phyloP scores from a whole-genome alignment of 2,797 vertebrate genomes.

The Sitta carolinensis region DNA sequence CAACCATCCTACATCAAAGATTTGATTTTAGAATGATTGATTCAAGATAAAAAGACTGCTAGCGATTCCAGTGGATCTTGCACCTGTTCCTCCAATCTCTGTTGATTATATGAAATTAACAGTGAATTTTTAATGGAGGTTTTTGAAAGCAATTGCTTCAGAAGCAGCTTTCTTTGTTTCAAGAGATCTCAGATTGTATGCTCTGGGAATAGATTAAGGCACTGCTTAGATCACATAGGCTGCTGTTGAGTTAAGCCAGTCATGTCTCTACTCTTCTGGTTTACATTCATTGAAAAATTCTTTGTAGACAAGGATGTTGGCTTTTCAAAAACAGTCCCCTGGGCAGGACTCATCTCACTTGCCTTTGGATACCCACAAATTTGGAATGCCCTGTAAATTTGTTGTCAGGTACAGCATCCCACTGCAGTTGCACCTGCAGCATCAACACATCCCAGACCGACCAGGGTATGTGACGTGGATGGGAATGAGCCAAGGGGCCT shows the following conservation, averaged over 20 bases:
- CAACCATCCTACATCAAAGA: not conserved
- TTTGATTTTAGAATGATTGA: not conserved
- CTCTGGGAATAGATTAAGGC: not conserved
- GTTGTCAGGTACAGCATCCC: not conserved
- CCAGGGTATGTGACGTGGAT: not conserved
- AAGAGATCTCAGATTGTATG: not conserved
- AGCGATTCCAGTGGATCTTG: not conserved
- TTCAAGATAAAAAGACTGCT: not conserved
- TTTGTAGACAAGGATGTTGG: not conserved
- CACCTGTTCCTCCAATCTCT: not conserved
- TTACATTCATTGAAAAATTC: not conserved
- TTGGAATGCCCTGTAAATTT: not conserved
- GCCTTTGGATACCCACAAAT: not conserved
- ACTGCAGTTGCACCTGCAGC: not conserved
- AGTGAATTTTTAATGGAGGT: conserved; percentile 17
- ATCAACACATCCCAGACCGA: accelerated
- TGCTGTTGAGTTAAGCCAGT: not conserved
- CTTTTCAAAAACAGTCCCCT: not conserved
- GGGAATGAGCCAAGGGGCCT: not conserved
- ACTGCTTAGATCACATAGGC: not conserved
- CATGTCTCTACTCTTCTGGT: not conserved
- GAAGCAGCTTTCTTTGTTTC: conserved; percentile 16
- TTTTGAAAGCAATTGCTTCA: conserved; percentile 34
- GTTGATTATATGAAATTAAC: conserved; percentile 14
- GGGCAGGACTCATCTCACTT: not conserved